A percentile compares a stretch with the other conserved stretches of the same genome.
Evolutionary conservation across 2,797 vertebrate species (phyloP).

Genomic region (Microhierax caerulescens): DNA sequence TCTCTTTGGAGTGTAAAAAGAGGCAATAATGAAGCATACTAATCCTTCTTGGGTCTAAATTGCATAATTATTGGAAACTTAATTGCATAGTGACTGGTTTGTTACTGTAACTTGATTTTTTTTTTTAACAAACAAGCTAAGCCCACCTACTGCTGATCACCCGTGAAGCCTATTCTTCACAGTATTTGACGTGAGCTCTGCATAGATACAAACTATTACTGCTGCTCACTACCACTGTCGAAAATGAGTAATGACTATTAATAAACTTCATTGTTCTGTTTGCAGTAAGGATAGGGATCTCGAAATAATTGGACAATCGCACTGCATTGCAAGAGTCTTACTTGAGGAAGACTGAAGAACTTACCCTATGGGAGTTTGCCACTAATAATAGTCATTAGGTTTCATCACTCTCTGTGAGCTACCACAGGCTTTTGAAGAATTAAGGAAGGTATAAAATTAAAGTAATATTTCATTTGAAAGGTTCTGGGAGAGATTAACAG

Average conservation of each 20-base stretch:
- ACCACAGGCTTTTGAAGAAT: neutral
- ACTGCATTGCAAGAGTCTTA: neutral
- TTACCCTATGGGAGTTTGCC: neutral
- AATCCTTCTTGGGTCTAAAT: neutral
- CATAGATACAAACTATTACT: neutral
- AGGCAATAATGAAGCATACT: neutral
- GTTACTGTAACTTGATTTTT: neutral
- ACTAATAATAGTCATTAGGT: neutral
- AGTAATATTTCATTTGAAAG: conserved; percentile 38
- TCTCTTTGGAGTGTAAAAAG: neutral
- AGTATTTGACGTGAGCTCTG: neutral
- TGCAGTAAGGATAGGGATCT: neutral
- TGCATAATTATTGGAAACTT: neutral
- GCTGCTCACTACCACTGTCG: neutral
- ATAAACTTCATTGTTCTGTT: conserved; percentile 23
- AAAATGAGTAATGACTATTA: conserved; percentile 34
- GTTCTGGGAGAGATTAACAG: neutral
- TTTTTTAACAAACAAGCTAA: neutral
- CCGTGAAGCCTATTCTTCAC: neutral
- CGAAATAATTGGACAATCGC: neutral
- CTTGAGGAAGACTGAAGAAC: neutral
- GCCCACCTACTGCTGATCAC: neutral
- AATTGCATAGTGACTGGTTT: neutral
- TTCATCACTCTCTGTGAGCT: neutral
- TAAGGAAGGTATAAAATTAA: conserved; percentile 7